Base-by-base conservation (phyloP, 1,140 invertebrate genomes). In the Bombus balteatus region DNA sequence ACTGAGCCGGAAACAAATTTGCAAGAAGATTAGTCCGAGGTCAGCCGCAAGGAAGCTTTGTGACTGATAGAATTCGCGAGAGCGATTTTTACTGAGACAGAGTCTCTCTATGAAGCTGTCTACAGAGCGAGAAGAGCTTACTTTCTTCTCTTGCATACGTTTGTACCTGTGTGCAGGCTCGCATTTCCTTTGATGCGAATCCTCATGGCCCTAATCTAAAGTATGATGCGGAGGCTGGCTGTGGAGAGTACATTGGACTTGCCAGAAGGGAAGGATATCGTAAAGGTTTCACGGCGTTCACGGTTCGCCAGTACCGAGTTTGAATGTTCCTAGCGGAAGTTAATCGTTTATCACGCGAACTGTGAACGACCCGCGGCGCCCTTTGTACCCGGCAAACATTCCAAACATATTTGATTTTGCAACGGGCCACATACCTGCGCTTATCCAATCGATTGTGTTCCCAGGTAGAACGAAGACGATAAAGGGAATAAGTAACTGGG, bases 331-430 rank as follows among this genome's bases (percentile, higher is more conserved):
- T 13, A 8, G 34, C 22, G 32, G 41, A 81, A 85, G 78, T 85
- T 85, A 85, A 81, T 85, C 84, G 79, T 85, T 85, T 85, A 81
- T 81, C 79, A 75, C 18, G 43, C 32, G 59, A 81, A 85, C 78
- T 85, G 84, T 66, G 37, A 85, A 81, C 47, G 34, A 75, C 39
- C 59, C 13, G 59, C 12, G 59, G 12, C n/a, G 22, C 12, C 28
- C 47, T 41, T 25, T 39, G 68, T 81, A 28, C 32, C 13, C 34
- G 28, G 41, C 57, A 59, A 62, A 62, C 75, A 74, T 73, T 59
- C 71, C 78, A 6, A 47, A 28, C n/a, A 47, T 66, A 74, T 85
- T 74, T 47, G 70, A 71, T 62, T 81, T 57, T 39, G 12, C 70
- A 28, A 32, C 15, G 68, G 34, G 15, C 18, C 5, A 9, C 9